phyloP scores from a whole-genome alignment of 2,113 vertebrate species.

The Neolamprologus brichardi region DNA sequence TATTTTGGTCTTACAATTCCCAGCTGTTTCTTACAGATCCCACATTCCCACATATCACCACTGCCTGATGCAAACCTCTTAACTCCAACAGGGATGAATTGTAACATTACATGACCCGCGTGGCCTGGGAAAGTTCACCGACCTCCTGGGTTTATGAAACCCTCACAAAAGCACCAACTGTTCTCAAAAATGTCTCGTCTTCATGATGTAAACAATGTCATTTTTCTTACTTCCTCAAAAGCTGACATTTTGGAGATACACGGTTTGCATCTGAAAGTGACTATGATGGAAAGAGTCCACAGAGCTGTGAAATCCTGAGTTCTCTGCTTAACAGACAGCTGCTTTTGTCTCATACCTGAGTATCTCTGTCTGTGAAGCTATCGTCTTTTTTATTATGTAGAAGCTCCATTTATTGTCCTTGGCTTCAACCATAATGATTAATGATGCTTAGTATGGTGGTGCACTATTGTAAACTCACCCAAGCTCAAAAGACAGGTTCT shows the following conservation, averaged over 20 bases:
- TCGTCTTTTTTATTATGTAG: neutral
- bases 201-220: neutral
- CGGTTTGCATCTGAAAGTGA: neutral
- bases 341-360: neutral
- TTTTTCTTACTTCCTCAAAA: neutral
- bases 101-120: neutral
- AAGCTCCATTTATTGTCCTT: constrained; percentile 29
- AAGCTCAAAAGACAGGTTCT: neutral
- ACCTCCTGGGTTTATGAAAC: neutral
- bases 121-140: neutral
- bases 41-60: neutral
- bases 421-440: constrained; percentile 26
- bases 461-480: neutral
- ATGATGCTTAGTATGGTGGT: neutral
- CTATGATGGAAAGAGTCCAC: neutral
- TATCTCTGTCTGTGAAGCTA: neutral
- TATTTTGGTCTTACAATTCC: neutral
- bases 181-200: neutral
- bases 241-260: neutral
- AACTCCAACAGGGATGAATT: neutral
- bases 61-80: neutral
- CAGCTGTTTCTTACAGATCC: neutral
- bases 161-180: neutral
- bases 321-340: neutral
- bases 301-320: neutral